phyloP scores from a whole-genome alignment of 2,888 invertebrate species.

The Dryadula phaetusa region DNA sequence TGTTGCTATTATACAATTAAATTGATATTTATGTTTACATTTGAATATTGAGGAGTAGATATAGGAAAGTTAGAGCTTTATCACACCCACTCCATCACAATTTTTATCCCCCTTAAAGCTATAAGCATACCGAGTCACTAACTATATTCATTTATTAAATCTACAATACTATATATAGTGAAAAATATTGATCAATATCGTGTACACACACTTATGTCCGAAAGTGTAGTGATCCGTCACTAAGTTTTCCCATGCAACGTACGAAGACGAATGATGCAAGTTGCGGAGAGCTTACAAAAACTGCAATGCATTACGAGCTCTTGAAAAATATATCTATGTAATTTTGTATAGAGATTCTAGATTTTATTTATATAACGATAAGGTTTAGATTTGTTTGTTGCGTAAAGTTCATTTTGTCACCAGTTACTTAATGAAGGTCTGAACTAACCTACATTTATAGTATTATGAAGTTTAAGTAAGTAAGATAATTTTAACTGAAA shows the following conservation, averaged over 20 bases:
- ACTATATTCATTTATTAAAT: too few relatives aligned
- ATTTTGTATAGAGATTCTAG: conserved; percentile 13
- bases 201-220: conserved; percentile 44
- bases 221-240: conserved; percentile 70
- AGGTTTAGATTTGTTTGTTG: background rate
- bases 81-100: too few relatives aligned
- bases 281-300: conserved; percentile 67
- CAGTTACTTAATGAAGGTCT: background rate
- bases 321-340: conserved; percentile 44
- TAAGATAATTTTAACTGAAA: too few relatives aligned
- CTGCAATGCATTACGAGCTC: conserved; percentile 58
- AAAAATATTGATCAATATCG: background rate
- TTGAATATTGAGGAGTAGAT: too few relatives aligned
- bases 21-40: too few relatives aligned
- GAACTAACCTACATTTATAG: background rate
- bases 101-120: too few relatives aligned
- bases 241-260: conserved; percentile 77
- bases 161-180: too few relatives aligned
- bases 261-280: conserved; percentile 77
- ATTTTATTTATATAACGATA: conserved; percentile 1
- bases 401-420: background rate
- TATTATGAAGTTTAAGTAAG: too few relatives aligned
- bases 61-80: too few relatives aligned
- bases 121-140: too few relatives aligned
- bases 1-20: too few relatives aligned